Conservation (phyloP, 2,888 invertebrate genomes). For the Neelides folsomi region DNA sequence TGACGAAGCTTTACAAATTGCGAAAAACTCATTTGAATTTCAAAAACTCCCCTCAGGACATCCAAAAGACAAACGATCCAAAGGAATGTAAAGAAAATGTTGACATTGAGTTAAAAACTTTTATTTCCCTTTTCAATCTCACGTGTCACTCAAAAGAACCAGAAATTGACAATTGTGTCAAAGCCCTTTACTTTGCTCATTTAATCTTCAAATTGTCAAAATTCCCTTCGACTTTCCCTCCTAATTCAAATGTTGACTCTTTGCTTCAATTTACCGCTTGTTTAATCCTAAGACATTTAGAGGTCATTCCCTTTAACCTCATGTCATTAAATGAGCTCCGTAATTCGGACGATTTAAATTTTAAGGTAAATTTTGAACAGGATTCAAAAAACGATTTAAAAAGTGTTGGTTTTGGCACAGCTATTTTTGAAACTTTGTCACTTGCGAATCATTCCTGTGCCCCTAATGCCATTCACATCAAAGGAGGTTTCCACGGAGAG, state of each 20-base stretch:
- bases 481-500: slow-evolving; percentile 10
- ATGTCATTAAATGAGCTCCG: slow-evolving; percentile 26
- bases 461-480: slow-evolving; percentile 25
- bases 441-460: slow-evolving; percentile 29
- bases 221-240: neutral
- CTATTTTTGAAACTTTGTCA: slow-evolving; percentile 22
- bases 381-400: neutral
- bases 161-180: slow-evolving; percentile 16
- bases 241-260: neutral
- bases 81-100: too few species aligned
- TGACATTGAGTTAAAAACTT: slow-evolving; percentile 3
- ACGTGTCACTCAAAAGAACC: slow-evolving; percentile 10
- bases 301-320: slow-evolving; percentile 29
- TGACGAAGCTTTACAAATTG: slow-evolving; percentile 13
- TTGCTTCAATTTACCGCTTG: slow-evolving; percentile 22
- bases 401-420: slow-evolving; percentile 21
- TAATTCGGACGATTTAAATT: too few species aligned
- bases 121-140: slow-evolving; percentile 17
- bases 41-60: too few species aligned
- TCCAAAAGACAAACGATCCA: too few species aligned
- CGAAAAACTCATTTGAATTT: slow-evolving; percentile 6
- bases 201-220: slow-evolving; percentile 14
- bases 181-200: slow-evolving; percentile 19
- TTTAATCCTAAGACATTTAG: slow-evolving; percentile 22
- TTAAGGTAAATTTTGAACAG: too few species aligned